Percentiles rank a stretch among this genome's conserved stretches.
These are phyloP conservation scores for Poecilia latipinna DNA, from an alignment of 2,113 vertebrate genomes.

Conservation along the genomic window DNA sequence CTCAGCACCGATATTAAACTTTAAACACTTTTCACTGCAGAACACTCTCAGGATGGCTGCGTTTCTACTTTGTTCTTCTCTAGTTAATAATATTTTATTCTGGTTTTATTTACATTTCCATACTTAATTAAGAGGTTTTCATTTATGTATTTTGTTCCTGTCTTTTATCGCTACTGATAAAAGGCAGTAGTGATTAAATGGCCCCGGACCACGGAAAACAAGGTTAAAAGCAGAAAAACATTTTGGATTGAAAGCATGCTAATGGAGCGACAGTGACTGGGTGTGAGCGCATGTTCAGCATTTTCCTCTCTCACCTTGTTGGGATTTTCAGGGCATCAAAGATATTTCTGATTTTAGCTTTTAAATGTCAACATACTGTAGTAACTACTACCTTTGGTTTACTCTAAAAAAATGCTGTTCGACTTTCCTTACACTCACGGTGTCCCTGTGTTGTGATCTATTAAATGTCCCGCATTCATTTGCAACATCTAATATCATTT, in stretches of 20 bases:
- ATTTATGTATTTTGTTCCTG: not conserved
- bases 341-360: not conserved
- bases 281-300: not conserved
- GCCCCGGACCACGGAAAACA: not conserved
- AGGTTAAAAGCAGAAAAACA: not conserved
- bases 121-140: not conserved
- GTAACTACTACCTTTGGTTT: not conserved
- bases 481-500: not conserved
- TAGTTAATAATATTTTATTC: not conserved
- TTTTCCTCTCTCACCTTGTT: not conserved
- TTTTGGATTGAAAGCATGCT: not conserved
- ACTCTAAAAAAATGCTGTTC: not conserved
- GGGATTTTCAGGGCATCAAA: not conserved
- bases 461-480: not conserved
- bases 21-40: too few species aligned
- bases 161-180: not conserved
- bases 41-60: too few species aligned
- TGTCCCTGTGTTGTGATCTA: not conserved
- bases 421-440: not conserved
- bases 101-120: not conserved
- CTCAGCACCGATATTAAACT: too few species aligned
- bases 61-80: not conserved
- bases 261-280: not conserved
- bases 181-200: too few species aligned
- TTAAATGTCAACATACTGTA: not conserved